Base-by-base conservation (phyloP, 2,888 invertebrate genomes). In the Apamea anceps region DNA sequence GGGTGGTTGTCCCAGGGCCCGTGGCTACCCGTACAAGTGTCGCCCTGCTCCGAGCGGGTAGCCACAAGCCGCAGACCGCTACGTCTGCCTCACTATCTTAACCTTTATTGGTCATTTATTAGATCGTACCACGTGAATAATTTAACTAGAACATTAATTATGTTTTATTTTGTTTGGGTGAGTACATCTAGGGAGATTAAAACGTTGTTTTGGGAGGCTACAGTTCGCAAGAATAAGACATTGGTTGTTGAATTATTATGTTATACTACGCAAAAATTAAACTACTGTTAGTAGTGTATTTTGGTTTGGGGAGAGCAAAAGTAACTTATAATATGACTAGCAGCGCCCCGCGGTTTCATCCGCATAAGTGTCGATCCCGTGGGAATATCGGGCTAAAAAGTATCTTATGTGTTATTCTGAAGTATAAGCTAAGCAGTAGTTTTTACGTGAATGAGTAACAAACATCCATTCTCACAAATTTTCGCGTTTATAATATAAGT, bases 101-200 rank as follows among this genome's bases (percentile, higher is more conserved):
- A 77, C 80, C 79, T 84, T 84, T 87, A 87, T 85, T 84, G 75
- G 73, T 79, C 84, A 82, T 87, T 81, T 85, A 88, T 84, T 82
- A 77, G 70, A 63, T 82, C 57, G 66, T 74, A 51, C 76, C 76
- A 60, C 65, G 54, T 77, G 68, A 63, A 73, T 77, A 57, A 70
- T 80, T 66, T 48, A 62, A 66, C 28, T 51, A 60, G 54, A 67
- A 57, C 12, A 54, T 66, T 62, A 25, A 60, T 51, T 75, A 71
- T n/a, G 37, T 18, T 77, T 28, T 45, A 21, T 42, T 66, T 62
- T 42, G 18, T 54, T 57, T 70, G 2, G 0, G 42, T 51, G 18
- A 57, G 28, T 54, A 15, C 1, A 2, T 51, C 1, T 21, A 37
- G 37, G 21, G 32, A 18, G 18, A 48, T 48, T 32, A 6, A 48